Evolutionary conservation across 2,797 vertebrate species (phyloP).

Genomic region (Onychomys arenicola): DNA sequence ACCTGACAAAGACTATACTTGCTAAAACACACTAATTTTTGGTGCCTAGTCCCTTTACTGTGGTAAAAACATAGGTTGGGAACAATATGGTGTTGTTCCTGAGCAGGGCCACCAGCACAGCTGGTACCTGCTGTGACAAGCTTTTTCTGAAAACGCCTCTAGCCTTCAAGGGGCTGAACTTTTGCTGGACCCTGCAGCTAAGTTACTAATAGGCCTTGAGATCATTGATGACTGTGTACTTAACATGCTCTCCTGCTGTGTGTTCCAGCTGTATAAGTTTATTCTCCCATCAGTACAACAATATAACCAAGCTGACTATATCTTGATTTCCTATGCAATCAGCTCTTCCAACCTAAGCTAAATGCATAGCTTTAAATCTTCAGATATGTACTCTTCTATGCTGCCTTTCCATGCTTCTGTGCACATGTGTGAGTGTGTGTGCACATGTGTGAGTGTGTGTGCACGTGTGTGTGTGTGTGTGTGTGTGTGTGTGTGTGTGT

Average conservation of each 20-base stretch:
- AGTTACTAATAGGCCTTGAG: background rate
- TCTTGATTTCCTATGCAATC: too few relatives aligned
- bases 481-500: background rate
- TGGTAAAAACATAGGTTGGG: fast-evolving
- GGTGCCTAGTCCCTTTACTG: background rate
- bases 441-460: background rate
- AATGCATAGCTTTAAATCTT: background rate
- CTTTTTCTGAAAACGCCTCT: background rate
- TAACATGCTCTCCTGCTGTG: too few relatives aligned
- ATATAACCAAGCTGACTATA: background rate
- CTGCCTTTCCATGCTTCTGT: background rate
- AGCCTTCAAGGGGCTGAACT: background rate
- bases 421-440: background rate
- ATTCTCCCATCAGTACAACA: background rate
- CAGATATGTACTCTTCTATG: background rate
- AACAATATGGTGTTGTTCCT: background rate
- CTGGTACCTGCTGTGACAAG: too few relatives aligned
- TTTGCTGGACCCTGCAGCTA: background rate
- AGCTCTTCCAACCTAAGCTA: background rate
- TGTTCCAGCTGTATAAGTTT: background rate
- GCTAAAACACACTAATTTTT: background rate
- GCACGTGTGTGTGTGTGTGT: background rate
- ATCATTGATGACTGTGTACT: too few relatives aligned
- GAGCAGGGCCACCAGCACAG: background rate
- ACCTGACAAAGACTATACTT: fast-evolving